A percentile compares a stretch with the other conserved stretches of the same genome.
phyloP scores from a whole-genome alignment of 1,140 invertebrate species.

The Stenopsyche tienmushanensis region DNA sequence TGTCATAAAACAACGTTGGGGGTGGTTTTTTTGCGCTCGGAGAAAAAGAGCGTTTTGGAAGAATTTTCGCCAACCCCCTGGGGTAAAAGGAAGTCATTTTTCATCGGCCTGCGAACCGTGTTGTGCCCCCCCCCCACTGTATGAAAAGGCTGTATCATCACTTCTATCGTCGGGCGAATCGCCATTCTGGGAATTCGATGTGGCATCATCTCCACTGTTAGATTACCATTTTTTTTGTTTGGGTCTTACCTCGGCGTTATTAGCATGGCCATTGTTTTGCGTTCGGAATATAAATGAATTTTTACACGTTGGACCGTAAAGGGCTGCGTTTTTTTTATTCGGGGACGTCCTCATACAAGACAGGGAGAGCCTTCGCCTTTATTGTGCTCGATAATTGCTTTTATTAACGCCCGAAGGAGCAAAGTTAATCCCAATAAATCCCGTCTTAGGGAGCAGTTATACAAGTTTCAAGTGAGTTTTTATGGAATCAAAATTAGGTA shows the following conservation, averaged over 20 bases:
- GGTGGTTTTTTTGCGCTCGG: neutral
- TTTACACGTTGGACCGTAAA: neutral
- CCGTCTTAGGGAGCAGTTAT: neutral
- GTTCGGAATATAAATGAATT: neutral
- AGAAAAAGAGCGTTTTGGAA: constrained; percentile 16
- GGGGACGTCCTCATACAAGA: neutral
- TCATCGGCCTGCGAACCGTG: neutral
- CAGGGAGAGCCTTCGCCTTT: neutral
- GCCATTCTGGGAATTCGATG: neutral
- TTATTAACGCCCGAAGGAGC: neutral
- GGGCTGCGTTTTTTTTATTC: neutral
- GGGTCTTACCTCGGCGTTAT: neutral
- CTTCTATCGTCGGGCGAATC: neutral
- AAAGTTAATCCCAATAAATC: neutral
- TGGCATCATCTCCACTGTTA: neutral
- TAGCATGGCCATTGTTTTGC: neutral
- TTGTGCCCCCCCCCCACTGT: neutral
- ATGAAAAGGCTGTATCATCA: neutral
- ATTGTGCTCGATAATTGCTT: neutral
- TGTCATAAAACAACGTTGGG: constrained; percentile 23
- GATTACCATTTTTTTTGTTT: neutral
- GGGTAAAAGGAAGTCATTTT: constrained; percentile 20
- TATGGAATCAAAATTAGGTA: too few relatives aligned
- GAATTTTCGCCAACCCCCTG: neutral
- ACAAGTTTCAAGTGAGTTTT: too few relatives aligned